phyloP scores from a whole-genome alignment of 2,113 vertebrate genomes.

The Antennarius striatus region DNA sequence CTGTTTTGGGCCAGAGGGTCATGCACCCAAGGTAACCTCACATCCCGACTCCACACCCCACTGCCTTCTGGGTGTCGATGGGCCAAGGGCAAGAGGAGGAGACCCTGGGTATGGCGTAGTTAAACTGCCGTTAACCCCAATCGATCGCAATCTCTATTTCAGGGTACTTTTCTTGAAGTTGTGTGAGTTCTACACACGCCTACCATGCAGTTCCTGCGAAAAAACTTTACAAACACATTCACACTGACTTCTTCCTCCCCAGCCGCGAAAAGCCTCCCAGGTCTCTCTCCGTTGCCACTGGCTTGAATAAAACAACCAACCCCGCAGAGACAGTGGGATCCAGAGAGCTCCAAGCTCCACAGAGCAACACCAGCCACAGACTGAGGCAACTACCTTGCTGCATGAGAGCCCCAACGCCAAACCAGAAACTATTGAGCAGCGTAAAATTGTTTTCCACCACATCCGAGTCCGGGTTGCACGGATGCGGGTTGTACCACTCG shows the following conservation, averaged over 20 bases:
- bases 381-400: constrained; percentile 99
- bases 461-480: constrained; percentile 98
- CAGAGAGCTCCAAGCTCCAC: constrained; percentile 65
- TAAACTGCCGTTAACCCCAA: too few relatives aligned
- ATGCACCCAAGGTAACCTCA: constrained; percentile 99
- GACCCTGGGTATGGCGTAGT: too few relatives aligned
- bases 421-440: constrained; percentile 99
- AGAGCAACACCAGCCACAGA: constrained; percentile 85
- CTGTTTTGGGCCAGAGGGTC: constrained; percentile 95
- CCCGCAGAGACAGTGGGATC: constrained; percentile 91
- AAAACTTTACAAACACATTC: constrained; percentile 27
- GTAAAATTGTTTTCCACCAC: constrained; percentile 99
- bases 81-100: constrained; percentile 83
- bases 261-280: constrained; percentile 76
- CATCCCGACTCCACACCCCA: constrained; percentile 91
- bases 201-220: constrained; percentile 14
- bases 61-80: constrained; percentile 88
- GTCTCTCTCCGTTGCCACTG: constrained; percentile 80
- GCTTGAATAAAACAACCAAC: constrained; percentile 71
- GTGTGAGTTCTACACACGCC: too few relatives aligned
- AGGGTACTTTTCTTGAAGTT: too few relatives aligned
- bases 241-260: constrained; percentile 19
- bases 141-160: too few relatives aligned
- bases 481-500: constrained; percentile 99
- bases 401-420: constrained; percentile 82